Conservation (phyloP, 2,888 invertebrate species). For the Allophyes oxyacanthae region DNA sequence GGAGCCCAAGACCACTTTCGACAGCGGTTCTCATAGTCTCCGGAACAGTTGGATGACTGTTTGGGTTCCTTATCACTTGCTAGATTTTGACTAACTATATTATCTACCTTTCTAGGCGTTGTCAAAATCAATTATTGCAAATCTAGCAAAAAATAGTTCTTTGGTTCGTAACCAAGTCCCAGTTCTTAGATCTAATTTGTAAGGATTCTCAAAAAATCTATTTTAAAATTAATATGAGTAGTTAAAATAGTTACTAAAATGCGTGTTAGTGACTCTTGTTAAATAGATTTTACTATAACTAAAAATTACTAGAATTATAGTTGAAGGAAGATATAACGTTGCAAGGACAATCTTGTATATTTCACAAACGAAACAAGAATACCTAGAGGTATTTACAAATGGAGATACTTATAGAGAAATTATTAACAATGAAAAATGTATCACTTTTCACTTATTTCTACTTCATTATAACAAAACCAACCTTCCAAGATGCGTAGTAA, state of each 20-base stretch:
- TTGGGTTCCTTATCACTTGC: no score
- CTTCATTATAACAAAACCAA: conserved; percentile 14
- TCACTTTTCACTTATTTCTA: conserved; percentile 11
- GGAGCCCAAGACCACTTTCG: no score
- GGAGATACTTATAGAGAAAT: no score
- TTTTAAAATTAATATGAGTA: conserved; percentile 22
- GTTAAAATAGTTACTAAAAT: conserved; percentile 21
- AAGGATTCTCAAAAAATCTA: background rate
- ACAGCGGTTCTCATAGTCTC: no score
- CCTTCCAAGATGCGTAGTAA: conserved; percentile 15
- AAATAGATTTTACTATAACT: conserved; percentile 22
- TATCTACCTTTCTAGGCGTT: no score
- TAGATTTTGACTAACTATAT: no score
- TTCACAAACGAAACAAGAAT: conserved; percentile 1
- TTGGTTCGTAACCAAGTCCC: conserved; percentile 7
- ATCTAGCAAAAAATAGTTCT: background rate
- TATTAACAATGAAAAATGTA: background rate
- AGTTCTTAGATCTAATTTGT: background rate
- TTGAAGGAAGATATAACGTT: background rate
- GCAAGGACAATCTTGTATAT: conserved; percentile 2
- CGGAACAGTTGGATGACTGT: no score
- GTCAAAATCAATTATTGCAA: no score
- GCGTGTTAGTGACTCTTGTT: conserved; percentile 22
- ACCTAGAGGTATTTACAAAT: no score
- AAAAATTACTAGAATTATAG: conserved; percentile 3